A percentile compares a stretch with the other conserved stretches of the same genome.
phyloP scores from a whole-genome alignment of 1,140 invertebrate species.

The Thrips palmi region DNA sequence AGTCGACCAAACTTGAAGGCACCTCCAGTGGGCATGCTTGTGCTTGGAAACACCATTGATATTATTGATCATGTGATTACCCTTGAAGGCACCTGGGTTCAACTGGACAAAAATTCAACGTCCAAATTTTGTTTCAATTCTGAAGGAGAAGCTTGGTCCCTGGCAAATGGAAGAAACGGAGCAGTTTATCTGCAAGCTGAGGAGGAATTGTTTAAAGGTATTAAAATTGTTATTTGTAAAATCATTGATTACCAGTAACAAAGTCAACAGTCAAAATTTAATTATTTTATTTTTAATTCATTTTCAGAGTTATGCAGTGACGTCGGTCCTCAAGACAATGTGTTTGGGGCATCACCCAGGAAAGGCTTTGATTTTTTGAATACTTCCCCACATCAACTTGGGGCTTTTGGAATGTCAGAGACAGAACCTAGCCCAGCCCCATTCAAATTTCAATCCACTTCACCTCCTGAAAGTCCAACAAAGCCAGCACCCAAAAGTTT shows the following conservation, averaged over 20 bases:
- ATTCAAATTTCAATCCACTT: no score
- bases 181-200: constrained; percentile 49
- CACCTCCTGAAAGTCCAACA: no score
- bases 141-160: constrained; percentile 53
- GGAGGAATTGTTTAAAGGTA: constrained; percentile 17
- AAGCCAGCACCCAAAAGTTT: no score
- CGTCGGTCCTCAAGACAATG: no score
- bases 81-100: constrained; percentile 47
- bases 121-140: constrained; percentile 48
- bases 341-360: constrained; percentile 24
- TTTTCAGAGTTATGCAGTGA: no score
- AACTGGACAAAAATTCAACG: constrained; percentile 38
- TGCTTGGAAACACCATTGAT: constrained; percentile 48
- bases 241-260: no score
- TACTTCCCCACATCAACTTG: no score
- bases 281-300: no score
- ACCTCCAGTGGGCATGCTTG: constrained; percentile 53
- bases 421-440: no score
- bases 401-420: no score
- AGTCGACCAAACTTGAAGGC: constrained; percentile 53
- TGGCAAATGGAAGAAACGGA: constrained; percentile 45
- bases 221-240: no score
- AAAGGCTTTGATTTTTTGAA: constrained; percentile 41
- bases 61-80: constrained; percentile 49
- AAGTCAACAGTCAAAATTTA: no score